Conservation (phyloP, 37 sponge, comb jelly and placozoan genomes). For the Amphimedon queenslandica region DNA sequence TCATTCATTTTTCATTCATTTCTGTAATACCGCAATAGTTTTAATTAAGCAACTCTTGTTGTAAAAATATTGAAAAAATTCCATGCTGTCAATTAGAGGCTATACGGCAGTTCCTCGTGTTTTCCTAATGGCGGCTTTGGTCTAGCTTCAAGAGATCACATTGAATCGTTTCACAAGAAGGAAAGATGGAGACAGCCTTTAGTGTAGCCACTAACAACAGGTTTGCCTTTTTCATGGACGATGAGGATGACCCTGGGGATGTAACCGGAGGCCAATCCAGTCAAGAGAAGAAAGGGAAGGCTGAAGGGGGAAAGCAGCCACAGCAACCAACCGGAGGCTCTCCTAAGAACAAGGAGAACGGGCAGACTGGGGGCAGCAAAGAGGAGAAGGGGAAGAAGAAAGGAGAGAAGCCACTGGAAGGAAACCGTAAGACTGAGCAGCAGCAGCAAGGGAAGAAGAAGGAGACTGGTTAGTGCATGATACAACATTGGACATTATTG, state of each 20-base stretch:
- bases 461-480: not conserved
- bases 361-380: slow-evolving; percentile 3
- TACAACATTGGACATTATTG: too few species aligned
- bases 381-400: not conserved
- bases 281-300: too few species aligned
- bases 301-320: not conserved
- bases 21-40: too few species aligned
- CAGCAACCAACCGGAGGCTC: not conserved
- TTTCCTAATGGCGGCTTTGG: too few species aligned
- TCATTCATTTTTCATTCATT: not conserved
- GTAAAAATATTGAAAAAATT: too few species aligned
- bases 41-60: too few species aligned
- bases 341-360: slow-evolving; percentile 2
- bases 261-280: slow-evolving; percentile 9
- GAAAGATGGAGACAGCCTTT: slow-evolving; percentile 56
- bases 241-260: slow-evolving; percentile 84
- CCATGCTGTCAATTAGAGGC: too few species aligned
- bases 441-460: not conserved
- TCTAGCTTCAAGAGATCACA: slow-evolving; percentile 9
- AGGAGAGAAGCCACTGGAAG: slow-evolving; percentile 12
- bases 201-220: slow-evolving; percentile 69
- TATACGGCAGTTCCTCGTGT: too few species aligned
- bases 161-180: slow-evolving; percentile 13
- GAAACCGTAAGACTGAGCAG: not conserved
- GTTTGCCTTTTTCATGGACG: slow-evolving; percentile 65